Base-by-base conservation (phyloP, 2,888 invertebrate genomes). In the Galeruca laticollis region DNA sequence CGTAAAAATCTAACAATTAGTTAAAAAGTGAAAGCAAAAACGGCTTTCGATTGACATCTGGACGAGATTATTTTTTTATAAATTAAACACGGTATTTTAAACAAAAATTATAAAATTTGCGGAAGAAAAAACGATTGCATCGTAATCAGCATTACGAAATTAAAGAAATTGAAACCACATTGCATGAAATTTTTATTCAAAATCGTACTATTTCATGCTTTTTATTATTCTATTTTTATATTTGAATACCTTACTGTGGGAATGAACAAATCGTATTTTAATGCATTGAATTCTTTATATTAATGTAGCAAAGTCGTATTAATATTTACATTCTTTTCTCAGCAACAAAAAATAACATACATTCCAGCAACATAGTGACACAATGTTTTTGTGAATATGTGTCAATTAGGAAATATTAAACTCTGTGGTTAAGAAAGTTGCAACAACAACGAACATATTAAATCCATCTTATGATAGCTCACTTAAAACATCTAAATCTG, bases 111-210 rank as follows among this genome's bases (percentile, higher is more conserved):
- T 18, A 51, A 51, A 26, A 35, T 11, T 51, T 15, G 47, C 66
- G 66, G 66, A 66, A 66, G 66, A 59, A 51, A 49, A 66, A 31
- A 37, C 26, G 26, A 15, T 20, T 43, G 15, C 43, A 51, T 35
- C 37, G 66, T 21, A 59, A 59, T 51, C 40, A 10, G 20, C 35
- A 21, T 66, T 66, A 60, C 51, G 66, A 66, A 66, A 66, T 49
- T 59, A 59, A 47, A 66, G 66, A 66, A 66, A 66, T 66, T 51
- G 15, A 13, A 66, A 20, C 26, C 57, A 18, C 21, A 51, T 51
- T 49, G 66, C 66, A 59, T 66, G 66, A 66, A 66, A 66, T 66
- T 65, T 60, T 35, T 31, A 66, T 66, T 66, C 49, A 49, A 37
- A 66, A 66, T 59, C 21, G 59, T 66, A 65, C 59, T 49, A 66